phyloP scores from a whole-genome alignment of 2,113 vertebrate species.

The Guaruba guarouba region DNA sequence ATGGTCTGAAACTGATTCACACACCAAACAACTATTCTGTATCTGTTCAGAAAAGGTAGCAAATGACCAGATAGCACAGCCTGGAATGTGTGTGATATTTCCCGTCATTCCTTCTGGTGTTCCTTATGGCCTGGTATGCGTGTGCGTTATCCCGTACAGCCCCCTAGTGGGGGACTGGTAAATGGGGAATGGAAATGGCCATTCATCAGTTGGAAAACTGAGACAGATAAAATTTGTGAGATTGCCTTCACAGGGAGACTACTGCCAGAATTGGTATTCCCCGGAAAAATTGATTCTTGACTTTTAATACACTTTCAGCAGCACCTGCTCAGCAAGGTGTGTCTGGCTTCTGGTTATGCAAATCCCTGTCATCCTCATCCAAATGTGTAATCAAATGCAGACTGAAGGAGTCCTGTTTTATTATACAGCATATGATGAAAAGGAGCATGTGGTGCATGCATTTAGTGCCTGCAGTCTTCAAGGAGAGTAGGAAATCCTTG shows the following conservation, averaged over 20 bases:
- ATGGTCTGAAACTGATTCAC: not conserved
- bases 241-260: not conserved
- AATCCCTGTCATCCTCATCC: not conserved
- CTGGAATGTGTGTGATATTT: not conserved
- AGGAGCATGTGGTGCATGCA: rapidly evolving
- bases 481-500: not conserved
- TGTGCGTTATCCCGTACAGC: not conserved
- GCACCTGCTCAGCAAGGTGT: not conserved
- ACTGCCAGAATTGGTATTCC: not conserved
- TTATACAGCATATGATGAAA: not conserved
- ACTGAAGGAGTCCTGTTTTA: not conserved
- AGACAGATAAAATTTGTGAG: not conserved
- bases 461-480: not conserved
- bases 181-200: not conserved
- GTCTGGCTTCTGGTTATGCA: not conserved
- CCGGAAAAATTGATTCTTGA: not conserved
- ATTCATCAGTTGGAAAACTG: not conserved
- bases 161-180: not conserved
- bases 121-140: rapidly evolving
- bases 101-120: not conserved
- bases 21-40: not conserved
- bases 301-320: not conserved
- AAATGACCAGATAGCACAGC: not conserved
- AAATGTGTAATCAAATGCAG: not conserved
- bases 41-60: not conserved